Conservation (phyloP, 2,797 vertebrate genomes). For the Harpagifer antarcticus region DNA sequence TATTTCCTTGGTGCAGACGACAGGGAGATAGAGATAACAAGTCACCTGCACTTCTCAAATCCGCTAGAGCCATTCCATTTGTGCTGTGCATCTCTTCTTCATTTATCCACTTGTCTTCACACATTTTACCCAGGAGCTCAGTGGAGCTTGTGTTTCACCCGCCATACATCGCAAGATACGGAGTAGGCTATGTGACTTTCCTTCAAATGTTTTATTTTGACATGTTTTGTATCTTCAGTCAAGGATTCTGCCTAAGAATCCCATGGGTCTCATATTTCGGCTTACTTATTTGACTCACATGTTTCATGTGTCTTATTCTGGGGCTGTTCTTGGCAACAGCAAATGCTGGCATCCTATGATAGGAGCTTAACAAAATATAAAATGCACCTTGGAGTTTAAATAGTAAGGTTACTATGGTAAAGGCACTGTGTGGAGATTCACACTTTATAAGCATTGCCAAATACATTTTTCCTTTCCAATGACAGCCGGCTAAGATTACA, state of each 20-base stretch:
- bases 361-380: conserved; percentile 36
- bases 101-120: conserved; percentile 36
- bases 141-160: background rate
- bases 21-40: conserved; percentile 34
- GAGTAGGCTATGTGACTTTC: conserved; percentile 10
- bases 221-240: conserved; percentile 25
- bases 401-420: conserved; percentile 22
- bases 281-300: conserved; percentile 19
- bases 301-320: conserved; percentile 33
- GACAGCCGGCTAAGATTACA: background rate
- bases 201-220: conserved; percentile 27
- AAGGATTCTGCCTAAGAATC: conserved; percentile 21
- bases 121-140: conserved; percentile 22
- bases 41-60: conserved; percentile 45
- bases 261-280: background rate
- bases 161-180: background rate
- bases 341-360: conserved; percentile 34
- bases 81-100: conserved; percentile 35
- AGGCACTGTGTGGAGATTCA: background rate
- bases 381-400: no score
- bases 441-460: background rate
- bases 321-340: conserved; percentile 18
- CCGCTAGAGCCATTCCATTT: conserved; percentile 38
- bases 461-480: background rate
- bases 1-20: conserved; percentile 44